Conservation (phyloP, 2,797 vertebrate genomes). For the Bufotes viridis region DNA sequence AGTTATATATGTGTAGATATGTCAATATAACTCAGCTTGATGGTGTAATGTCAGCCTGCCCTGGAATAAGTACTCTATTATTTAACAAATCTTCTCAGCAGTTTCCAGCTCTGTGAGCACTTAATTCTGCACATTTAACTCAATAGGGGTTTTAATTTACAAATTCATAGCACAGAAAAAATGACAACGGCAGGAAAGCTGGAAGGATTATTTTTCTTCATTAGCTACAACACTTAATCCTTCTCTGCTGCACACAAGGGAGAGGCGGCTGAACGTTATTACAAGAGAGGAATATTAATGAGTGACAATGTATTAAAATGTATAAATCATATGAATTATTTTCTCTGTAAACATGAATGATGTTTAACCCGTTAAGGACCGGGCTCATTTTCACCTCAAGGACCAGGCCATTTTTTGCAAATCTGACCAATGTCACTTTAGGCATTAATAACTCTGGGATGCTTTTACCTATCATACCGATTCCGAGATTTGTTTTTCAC, state of each 20-base stretch:
- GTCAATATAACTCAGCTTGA: not conserved
- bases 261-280: not conserved
- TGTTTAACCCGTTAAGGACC: too few species aligned
- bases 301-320: not conserved
- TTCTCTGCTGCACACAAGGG: not conserved
- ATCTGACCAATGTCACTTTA: too few species aligned
- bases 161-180: not conserved
- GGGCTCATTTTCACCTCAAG: too few species aligned
- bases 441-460: too few species aligned
- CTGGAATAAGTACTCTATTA: not conserved
- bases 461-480: too few species aligned
- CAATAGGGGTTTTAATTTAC: conserved; percentile 9
- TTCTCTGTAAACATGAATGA: too few species aligned
- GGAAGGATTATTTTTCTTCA: conserved; percentile 18
- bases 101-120: not conserved
- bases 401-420: too few species aligned
- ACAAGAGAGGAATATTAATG: not conserved
- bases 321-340: not conserved
- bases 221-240: conserved; percentile 19
- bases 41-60: not conserved
- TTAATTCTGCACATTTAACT: not conserved
- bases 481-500: too few species aligned
- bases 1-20: not conserved
- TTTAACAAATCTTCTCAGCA: not conserved
- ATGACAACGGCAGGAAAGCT: not conserved